Percentiles rank a stretch among this genome's conserved stretches.
Conservation (phyloP, 2,888 invertebrate species). For the Orchesella flavescens region DNA sequence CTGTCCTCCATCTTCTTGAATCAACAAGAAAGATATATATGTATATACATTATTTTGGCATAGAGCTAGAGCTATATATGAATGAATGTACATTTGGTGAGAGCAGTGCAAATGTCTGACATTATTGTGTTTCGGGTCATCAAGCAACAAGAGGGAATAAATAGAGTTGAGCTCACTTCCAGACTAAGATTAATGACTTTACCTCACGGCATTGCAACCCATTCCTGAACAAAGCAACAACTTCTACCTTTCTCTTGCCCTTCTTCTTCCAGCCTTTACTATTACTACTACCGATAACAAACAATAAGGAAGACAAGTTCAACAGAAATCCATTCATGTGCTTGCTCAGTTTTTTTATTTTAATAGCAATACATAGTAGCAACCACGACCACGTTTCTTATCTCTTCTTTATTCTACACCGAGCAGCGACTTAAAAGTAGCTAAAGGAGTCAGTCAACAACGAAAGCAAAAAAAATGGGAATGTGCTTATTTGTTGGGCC, state of each 20-base stretch:
- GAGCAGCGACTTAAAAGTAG: not conserved
- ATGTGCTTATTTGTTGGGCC: constrained; percentile 27
- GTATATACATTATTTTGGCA: not conserved
- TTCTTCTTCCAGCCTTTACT: not conserved
- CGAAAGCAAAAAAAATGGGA: not conserved
- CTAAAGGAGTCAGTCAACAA: not conserved
- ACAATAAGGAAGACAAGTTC: not conserved
- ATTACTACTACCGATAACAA: no score
- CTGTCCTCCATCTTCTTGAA: constrained; percentile 39
- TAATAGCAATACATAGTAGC: no score
- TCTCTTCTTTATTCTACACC: no score
- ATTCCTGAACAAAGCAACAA: constrained; percentile 26
- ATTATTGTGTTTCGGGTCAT: constrained; percentile 72
- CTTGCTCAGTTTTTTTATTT: constrained; percentile 18
- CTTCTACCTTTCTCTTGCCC: constrained; percentile 9
- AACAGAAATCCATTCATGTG: not conserved
- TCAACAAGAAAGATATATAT: constrained; percentile 15
- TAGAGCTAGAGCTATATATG: not conserved
- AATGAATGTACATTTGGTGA: constrained; percentile 44
- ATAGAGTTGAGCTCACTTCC: constrained; percentile 71
- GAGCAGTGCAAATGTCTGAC: constrained; percentile 72
- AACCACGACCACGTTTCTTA: constrained; percentile 22
- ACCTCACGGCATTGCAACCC: constrained; percentile 52
- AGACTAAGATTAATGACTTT: constrained; percentile 72
- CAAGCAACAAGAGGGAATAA: constrained; percentile 72